Evolutionary conservation across 2,888 invertebrate genomes (phyloP), one percentile per base, ranked within the genome.

Genomic region (Anoncus sp.): DNA sequence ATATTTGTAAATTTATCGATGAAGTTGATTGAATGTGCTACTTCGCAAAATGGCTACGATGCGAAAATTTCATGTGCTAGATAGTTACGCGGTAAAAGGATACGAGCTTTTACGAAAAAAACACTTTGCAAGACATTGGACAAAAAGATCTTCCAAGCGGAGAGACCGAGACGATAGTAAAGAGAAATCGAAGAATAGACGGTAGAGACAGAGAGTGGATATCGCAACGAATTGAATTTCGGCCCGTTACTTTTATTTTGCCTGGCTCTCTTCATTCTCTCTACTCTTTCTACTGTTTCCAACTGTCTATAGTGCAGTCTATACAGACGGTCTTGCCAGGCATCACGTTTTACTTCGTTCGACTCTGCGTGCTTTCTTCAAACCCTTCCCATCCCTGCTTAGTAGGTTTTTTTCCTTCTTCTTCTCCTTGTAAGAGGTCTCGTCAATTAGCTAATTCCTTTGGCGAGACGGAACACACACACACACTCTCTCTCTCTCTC

Each of bases 371-470:
- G 71, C 71, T 75, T 79, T 59, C 71, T 72, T 72, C 70, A 71
- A 47, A 79, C 40, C 55, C 62, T 62, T 22, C 57, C 65, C 53
- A 49, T 69, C 27, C 45, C 35, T 14, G 38, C 38, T 35, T 27
- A 62, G 75, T 62, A 63, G 18, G 40, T 69, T 66, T 66, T 73
- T 63, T n/a, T n/a, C n/a, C 20, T 67, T 69, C 35, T 55, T 57
- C 16, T 53, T 69, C 67, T 69, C 35, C 63, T 74, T 75, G 65
- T 62, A 80, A 80, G 82, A 84, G 81, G 82, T 84, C 80, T 79
- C 83, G 83, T 85, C 89, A 88, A 87, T 89, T 88, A 89, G 86
- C 84, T 87, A 86, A 88, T 89, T 89, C 84, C 84, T 86, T 84
- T 82, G 80, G 81, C 81, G 75, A 78, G 72, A 75, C 77, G 60